Percentiles rank a stretch among this genome's conserved stretches.
phyloP scores from a whole-genome alignment of 2,113 vertebrate genomes.

The Tyto alba region DNA sequence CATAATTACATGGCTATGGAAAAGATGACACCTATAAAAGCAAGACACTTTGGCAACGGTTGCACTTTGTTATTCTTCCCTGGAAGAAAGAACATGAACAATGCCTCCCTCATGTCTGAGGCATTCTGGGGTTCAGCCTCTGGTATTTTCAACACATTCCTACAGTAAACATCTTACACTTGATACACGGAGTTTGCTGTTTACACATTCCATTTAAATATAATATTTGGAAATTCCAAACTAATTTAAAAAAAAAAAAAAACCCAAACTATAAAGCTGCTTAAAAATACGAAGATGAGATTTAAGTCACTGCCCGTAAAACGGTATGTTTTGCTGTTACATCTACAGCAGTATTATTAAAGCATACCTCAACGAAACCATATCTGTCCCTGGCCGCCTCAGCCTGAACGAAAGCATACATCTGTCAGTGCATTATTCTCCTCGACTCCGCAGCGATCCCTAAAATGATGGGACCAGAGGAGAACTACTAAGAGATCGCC shows the following conservation, averaged over 20 bases:
- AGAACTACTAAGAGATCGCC: background rate
- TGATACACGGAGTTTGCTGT: background rate
- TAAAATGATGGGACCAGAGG: background rate
- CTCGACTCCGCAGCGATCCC: background rate
- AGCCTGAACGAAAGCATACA: background rate
- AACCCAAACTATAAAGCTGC: background rate
- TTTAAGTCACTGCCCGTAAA: background rate
- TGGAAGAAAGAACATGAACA: background rate
- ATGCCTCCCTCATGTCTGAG: background rate
- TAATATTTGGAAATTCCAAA: background rate
- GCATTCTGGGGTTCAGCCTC: background rate
- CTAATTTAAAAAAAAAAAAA: background rate
- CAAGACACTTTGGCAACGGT: background rate
- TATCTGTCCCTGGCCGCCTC: background rate
- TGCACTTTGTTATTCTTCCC: background rate
- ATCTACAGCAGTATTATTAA: background rate
- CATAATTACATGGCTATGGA: background rate
- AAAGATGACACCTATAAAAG: background rate
- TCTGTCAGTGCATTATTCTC: background rate
- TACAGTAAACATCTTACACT: constrained; percentile 5
- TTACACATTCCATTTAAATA: background rate
- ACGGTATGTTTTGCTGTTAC: background rate
- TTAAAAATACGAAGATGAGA: background rate
- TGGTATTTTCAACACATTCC: background rate
- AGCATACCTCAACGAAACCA: background rate